Base-by-base conservation (phyloP, 2,888 invertebrate genomes). In the Polymixis flavicincta region DNA sequence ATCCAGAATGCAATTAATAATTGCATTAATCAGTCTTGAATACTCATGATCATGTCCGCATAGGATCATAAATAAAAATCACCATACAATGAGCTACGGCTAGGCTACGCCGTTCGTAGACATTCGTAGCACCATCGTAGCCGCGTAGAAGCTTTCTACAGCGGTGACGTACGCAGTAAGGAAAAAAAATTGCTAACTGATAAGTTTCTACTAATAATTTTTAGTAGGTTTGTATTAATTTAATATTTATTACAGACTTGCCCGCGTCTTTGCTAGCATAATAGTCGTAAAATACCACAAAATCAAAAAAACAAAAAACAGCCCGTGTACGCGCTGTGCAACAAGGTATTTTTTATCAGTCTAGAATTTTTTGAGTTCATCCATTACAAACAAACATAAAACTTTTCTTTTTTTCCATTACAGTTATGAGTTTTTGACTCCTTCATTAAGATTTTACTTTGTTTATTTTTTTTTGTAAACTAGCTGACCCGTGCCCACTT, bases 81-180 rank as follows among this genome's bases (percentile, higher is more conserved):
- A 22, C 19, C 22, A 22, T 11, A 54, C 14, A n/a, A 14, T 22
- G 22, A 25, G 45, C 76, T 74, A 42, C 48, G 28, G 19, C 45
- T n/a, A 52, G 52, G 45, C 54, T 66, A 50, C 52, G 61, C 19
- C 45, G 48, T 42, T 64, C 82, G 78, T 79, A 79, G 82, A 64
- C 82, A 28, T 19, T 68, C 78, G 82, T 79, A 79, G 78, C 82
- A 50, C 42, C 17, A 25, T 54, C 79, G 79, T 82, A 79, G 82
- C 54, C 22, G n/a, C 75, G 81, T 57, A 74, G 75, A 52, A 1
- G 42, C 59, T 66, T 64, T 64, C 76, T 60, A 54, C n/a, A 25
- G 37, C 19, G 19, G 14, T 28, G 14, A 59, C 9, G 19, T 48
- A 28, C 0, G 9, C 11, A 25, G 17, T 37, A 22, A 45, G 11